Evolutionary conservation across 2,888 invertebrate species (phyloP).

Genomic region (Erebia palarica): DNA sequence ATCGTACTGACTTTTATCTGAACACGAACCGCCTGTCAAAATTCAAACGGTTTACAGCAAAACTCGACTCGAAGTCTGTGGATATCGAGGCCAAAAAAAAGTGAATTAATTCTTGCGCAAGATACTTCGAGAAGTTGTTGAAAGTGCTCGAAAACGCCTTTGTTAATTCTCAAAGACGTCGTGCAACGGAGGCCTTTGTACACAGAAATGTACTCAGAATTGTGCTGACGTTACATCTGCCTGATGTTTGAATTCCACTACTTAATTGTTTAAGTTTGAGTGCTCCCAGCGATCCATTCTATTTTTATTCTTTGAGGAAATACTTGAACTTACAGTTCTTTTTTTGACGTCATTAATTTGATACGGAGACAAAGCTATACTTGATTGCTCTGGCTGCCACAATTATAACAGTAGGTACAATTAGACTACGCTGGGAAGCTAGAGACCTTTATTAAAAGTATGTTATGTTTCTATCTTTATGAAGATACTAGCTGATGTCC

Average conservation of each 20-base stretch:
- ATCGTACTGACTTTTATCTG: constrained; percentile 68
- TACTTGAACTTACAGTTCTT: background rate
- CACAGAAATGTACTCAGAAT: constrained; percentile 37
- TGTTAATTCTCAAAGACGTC: constrained; percentile 34
- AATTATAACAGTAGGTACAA: too few relatives aligned
- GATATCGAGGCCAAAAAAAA: constrained; percentile 31
- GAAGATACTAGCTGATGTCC: too few relatives aligned
- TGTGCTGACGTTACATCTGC: constrained; percentile 31
- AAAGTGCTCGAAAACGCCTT: constrained; percentile 37
- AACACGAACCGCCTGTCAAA: constrained; percentile 70
- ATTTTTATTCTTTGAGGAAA: constrained; percentile 11
- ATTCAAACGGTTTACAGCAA: constrained; percentile 55
- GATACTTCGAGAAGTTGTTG: constrained; percentile 33
- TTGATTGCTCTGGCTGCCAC: too few relatives aligned
- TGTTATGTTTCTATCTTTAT: too few relatives aligned
- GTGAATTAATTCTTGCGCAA: constrained; percentile 19
- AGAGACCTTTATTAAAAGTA: too few relatives aligned
- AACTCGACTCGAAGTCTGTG: constrained; percentile 47
- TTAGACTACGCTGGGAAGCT: background rate
- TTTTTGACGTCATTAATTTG: background rate
- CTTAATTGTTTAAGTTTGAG: constrained; percentile 27
- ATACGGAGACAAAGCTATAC: too few relatives aligned
- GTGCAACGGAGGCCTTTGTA: constrained; percentile 33
- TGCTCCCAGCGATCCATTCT: constrained; percentile 13
- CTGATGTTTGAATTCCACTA: constrained; percentile 30